Percentiles rank a stretch among this genome's conserved stretches.
These are phyloP conservation scores for Mycetomoellerius zeteki DNA, from an alignment of 1,140 invertebrate species.

Conservation along the genomic window DNA sequence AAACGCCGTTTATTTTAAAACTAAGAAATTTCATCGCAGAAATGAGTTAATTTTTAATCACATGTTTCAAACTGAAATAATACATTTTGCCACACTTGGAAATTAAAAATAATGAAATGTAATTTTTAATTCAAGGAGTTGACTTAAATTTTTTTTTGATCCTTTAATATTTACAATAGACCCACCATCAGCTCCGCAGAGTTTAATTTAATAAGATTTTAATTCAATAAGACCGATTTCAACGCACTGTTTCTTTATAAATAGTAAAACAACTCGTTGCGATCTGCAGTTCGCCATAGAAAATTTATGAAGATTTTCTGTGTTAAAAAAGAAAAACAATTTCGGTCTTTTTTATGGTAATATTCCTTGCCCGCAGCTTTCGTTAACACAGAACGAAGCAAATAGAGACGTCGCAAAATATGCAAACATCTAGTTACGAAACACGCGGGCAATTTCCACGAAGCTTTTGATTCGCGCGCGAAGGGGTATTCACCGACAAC, in stretches of 20 bases:
- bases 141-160: too few species aligned
- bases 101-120: too few species aligned
- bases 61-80: too few species aligned
- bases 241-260: background rate
- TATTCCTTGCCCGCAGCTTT: background rate
- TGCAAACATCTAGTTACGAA: conserved; percentile 39
- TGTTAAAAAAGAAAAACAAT: conserved; percentile 4
- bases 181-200: too few species aligned
- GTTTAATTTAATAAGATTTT: background rate
- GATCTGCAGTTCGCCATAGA: background rate
- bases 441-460: conserved; percentile 31
- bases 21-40: too few species aligned
- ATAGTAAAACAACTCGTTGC: background rate
- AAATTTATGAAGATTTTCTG: conserved; percentile 16
- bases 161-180: too few species aligned
- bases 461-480: conserved; percentile 25
- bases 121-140: too few species aligned
- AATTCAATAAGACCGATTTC: background rate
- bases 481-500: conserved; percentile 7
- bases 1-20: too few species aligned
- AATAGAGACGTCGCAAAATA: conserved; percentile 18
- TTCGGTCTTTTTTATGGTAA: conserved; percentile 18
- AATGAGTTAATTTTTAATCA: too few species aligned
- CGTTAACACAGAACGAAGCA: conserved; percentile 2
- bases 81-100: too few species aligned